Conservation (phyloP, 2,888 invertebrate genomes). For the Thera britannica region DNA sequence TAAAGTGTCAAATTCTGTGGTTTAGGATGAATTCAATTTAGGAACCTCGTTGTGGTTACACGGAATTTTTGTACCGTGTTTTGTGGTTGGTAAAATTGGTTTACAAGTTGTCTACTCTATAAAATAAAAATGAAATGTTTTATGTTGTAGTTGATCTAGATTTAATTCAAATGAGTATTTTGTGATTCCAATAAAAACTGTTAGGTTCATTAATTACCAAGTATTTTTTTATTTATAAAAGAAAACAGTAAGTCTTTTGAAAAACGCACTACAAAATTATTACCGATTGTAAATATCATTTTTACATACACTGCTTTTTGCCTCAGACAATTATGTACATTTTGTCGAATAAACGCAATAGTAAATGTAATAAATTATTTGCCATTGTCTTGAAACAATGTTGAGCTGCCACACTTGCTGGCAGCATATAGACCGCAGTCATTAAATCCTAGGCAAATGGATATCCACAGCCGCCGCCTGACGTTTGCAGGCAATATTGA, state of each 20-base stretch:
- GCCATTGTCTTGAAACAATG: neutral
- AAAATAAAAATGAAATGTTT: no score
- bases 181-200: no score
- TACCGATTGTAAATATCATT: neutral
- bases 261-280: no score
- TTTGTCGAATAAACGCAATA: no score
- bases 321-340: neutral
- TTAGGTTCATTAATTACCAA: no score
- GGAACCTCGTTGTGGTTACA: slow-evolving; percentile 26
- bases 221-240: no score
- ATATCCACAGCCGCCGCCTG: no score
- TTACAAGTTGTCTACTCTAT: slow-evolving; percentile 4
- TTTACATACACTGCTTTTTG: neutral
- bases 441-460: neutral
- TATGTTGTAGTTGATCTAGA: no score
- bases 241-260: no score
- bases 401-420: slow-evolving; percentile 3
- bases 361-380: neutral
- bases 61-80: slow-evolving; percentile 15
- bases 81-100: slow-evolving; percentile 23
- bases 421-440: neutral
- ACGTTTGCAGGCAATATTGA: no score
- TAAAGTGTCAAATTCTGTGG: slow-evolving; percentile 28
- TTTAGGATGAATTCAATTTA: slow-evolving; percentile 24
- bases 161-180: no score